Percentiles rank a stretch among this genome's conserved stretches.
These are phyloP conservation scores for Lacanobia oleracea DNA, from an alignment of 2,888 invertebrate genomes.

Conservation along the genomic window DNA sequence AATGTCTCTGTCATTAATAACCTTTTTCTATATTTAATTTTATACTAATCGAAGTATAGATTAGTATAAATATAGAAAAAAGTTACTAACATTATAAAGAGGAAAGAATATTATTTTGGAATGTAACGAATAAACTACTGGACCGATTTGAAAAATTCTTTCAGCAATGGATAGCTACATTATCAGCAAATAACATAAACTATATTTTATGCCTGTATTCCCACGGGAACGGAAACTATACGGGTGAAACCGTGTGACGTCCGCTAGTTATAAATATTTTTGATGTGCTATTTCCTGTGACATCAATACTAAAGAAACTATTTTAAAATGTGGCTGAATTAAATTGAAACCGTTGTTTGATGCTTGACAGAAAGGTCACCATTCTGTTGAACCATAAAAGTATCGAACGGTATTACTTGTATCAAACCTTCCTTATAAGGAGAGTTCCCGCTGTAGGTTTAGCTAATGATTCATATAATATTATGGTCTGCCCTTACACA, in stretches of 20 bases:
- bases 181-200: no score
- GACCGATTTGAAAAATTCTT: no score
- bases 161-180: no score
- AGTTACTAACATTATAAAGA: no score
- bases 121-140: no score
- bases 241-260: no score
- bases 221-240: no score
- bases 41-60: no score
- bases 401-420: not conserved
- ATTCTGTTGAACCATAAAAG: not conserved
- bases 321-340: not conserved
- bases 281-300: constrained; percentile 17
- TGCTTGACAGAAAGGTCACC: not conserved
- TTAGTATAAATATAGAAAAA: no score
- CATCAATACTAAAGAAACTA: not conserved
- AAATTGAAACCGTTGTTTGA: not conserved
- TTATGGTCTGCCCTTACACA: not conserved
- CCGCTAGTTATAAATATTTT: not conserved
- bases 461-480: not conserved
- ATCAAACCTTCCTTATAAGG: not conserved
- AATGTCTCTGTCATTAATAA: not conserved
- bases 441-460: constrained; percentile 18
- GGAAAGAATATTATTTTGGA: no score
- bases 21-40: no score
- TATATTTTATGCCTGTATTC: no score